Conservation (phyloP, 2,113 vertebrate species). For the Galemys pyrenaicus region DNA sequence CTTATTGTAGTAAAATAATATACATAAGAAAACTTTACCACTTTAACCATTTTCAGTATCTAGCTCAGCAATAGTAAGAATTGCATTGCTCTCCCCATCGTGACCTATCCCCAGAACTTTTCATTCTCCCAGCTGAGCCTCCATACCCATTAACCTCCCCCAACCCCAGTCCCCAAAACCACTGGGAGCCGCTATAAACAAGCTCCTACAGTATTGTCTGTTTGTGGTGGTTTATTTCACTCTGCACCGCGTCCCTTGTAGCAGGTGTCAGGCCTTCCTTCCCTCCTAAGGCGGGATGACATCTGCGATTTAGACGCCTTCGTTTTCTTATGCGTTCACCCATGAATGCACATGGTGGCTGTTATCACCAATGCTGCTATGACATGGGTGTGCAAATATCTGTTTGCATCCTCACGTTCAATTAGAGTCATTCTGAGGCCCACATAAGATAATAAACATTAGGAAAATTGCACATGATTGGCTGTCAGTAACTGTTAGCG, state of each 20-base stretch:
- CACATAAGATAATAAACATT: neutral
- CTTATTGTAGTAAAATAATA: neutral
- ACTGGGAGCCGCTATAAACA: neutral
- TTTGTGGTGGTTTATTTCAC: neutral
- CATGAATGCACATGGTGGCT: too few species aligned
- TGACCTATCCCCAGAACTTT: neutral
- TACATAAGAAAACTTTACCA: neutral
- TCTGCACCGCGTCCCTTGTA: neutral
- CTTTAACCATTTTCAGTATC: neutral
- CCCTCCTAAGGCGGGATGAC: neutral
- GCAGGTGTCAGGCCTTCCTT: neutral
- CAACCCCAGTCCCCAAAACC: neutral
- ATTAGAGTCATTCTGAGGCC: neutral
- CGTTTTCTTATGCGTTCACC: neutral
- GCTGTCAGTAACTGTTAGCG: neutral
- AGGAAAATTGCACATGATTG: neutral
- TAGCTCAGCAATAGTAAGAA: neutral
- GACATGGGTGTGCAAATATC: too few species aligned
- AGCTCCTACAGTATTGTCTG: neutral
- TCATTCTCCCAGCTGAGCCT: neutral
- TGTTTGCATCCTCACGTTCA: neutral
- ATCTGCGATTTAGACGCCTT: neutral
- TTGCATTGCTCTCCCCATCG: neutral
- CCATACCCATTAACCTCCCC: too few species aligned
- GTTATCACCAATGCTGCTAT: neutral